Base-by-base conservation (phyloP, 1,140 invertebrate genomes). In the Lasioglossum baleicum region DNA sequence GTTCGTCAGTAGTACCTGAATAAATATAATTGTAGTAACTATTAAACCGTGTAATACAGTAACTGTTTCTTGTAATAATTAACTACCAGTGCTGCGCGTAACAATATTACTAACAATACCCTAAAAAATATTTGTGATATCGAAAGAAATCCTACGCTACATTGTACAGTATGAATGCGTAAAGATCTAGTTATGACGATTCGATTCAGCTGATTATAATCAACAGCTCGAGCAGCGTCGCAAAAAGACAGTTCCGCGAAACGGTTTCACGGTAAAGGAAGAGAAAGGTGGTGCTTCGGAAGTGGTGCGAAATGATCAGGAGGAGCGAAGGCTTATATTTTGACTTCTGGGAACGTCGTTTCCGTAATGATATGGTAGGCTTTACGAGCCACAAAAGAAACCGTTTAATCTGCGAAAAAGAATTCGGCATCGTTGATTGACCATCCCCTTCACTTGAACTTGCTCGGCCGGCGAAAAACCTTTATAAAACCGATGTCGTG, bases 341-440 rank as follows among this genome's bases (percentile, higher is more conserved):
- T 40, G 31, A 74, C 72, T 74, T 74, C 72, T 65, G 61, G 20
- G 72, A 74, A 74, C 26, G 44, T 35, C 48, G 26, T 65, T 48
- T 10, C 26, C n/a, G 20, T 65, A 74, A 74, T 74, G 72, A 65
- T 64, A 74, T 31, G 22, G 26, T 42, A 17, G 26, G 48, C 20
- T 74, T 65, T 53, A 64, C 20, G 63, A 65, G 20, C 31, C 61
- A 56, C 26, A 74, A 56, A 74, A 31, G 58, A 35, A 74, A 13
- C 48, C 44, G 31, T 65, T 74, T 74, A 65, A 65, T 74, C 61
- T 31, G 70, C 2, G n/a, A 53, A 58, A 58, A n/a, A 11, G 53
- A 65, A 53, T 65, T 56, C 48, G 48, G 26, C 72, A 40, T 74
- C 31, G 26, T 20, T 40, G 61, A 64, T 53, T 22, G 6, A 35